Percentiles rank a stretch among this genome's conserved stretches.
Evolutionary conservation across 2,113 vertebrate genomes (phyloP).

Genomic region (Chiloscyllium plagiosum): DNA sequence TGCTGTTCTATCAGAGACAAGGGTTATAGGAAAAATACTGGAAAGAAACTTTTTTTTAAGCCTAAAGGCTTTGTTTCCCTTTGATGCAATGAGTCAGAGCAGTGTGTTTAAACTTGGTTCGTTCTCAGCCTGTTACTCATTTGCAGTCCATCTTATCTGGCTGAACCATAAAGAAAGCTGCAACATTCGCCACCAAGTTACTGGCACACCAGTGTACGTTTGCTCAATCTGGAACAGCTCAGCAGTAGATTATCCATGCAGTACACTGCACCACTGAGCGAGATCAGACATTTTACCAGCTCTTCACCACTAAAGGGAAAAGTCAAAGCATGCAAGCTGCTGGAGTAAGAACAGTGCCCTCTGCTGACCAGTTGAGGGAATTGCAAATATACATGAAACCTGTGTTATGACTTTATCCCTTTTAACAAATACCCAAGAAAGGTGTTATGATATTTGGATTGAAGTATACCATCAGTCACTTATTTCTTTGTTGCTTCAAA

Average conservation of each 20-base stretch:
- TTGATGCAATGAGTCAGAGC: too few relatives aligned
- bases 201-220: neutral
- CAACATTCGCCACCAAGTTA: neutral
- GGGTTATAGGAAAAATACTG: too few relatives aligned
- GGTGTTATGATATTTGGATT: neutral
- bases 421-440: neutral
- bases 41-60: too few relatives aligned
- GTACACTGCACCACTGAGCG: neutral
- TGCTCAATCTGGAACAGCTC: neutral
- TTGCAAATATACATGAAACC: neutral
- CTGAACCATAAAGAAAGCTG: neutral
- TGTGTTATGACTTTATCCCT: neutral
- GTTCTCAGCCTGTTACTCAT: neutral
- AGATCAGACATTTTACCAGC: neutral
- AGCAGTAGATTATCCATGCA: neutral
- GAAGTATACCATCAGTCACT: neutral
- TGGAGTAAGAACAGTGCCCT: neutral
- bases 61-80: too few relatives aligned
- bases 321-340: neutral
- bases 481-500: neutral
- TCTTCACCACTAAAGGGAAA: neutral
- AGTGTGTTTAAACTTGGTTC: neutral
- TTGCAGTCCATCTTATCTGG: neutral
- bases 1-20: too few relatives aligned
- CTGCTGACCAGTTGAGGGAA: neutral